Evolutionary conservation across 2,888 invertebrate species (phyloP).

Genomic region (Willowsia nigromaculata): DNA sequence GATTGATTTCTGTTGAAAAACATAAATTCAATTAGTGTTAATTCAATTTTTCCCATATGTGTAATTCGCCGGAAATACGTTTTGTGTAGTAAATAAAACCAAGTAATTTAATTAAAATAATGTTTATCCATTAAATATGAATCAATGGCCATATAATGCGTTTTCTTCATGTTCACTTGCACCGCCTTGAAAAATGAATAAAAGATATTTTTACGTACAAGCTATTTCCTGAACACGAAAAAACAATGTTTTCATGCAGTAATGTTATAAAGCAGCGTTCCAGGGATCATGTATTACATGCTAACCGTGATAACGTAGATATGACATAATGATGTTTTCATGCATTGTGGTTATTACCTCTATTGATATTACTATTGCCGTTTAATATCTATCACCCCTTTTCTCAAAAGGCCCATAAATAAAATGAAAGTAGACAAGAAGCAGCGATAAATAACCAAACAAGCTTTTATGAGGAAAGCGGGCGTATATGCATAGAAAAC

Average conservation of each 20-base stretch:
- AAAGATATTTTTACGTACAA: too few relatives aligned
- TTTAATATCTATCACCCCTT: not conserved
- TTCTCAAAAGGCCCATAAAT: constrained; percentile 32
- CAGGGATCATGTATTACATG: not conserved
- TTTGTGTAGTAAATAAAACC: too few relatives aligned
- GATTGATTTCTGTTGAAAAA: not conserved
- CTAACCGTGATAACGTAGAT: not conserved
- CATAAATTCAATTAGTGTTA: not conserved
- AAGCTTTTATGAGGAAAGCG: too few relatives aligned
- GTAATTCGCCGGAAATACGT: too few relatives aligned
- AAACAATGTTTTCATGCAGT: not conserved
- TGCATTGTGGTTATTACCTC: not conserved
- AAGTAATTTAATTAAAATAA: too few relatives aligned
- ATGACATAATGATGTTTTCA: not conserved
- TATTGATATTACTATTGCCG: not conserved
- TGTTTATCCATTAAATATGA: too few relatives aligned
- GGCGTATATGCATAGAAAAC: not conserved
- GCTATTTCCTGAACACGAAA: too few relatives aligned
- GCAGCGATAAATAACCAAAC: not conserved
- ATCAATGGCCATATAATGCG: too few relatives aligned
- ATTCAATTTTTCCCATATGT: too few relatives aligned
- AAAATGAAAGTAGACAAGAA: constrained; percentile 20
- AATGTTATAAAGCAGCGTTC: not conserved
- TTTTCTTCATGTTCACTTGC: too few relatives aligned
- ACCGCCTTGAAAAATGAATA: too few relatives aligned